A percentile compares a stretch with the other conserved stretches of the same genome.
These are phyloP conservation scores for Anthophora plumipes DNA, from an alignment of 2,888 invertebrate genomes.

Conservation along the genomic window DNA sequence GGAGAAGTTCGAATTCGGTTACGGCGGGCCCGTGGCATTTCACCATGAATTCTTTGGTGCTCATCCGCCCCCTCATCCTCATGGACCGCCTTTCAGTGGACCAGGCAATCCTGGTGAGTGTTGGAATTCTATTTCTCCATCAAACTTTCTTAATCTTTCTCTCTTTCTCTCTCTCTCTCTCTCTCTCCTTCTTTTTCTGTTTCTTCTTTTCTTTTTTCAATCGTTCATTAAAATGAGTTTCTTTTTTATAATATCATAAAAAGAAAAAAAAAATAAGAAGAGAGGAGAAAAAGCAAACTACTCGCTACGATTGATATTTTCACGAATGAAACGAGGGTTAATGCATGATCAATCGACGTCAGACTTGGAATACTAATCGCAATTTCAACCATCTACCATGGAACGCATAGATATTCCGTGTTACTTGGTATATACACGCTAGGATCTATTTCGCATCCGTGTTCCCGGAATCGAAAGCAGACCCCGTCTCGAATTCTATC, in stretches of 20 bases:
- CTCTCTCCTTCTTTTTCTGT: not conserved
- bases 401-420: not conserved
- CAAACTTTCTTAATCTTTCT: not conserved
- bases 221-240: not conserved
- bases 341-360: not conserved
- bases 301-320: not conserved
- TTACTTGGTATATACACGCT: too few species aligned
- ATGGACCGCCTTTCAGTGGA: slow-evolving; percentile 87
- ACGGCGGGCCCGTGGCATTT: slow-evolving; percentile 93
- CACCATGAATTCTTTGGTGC: slow-evolving; percentile 93
- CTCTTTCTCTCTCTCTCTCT: not conserved
- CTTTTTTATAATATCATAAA: too few species aligned
- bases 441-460: too few species aligned
- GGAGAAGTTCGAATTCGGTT: slow-evolving; percentile 96
- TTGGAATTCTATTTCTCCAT: slow-evolving; percentile 3
- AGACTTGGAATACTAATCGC: not conserved
- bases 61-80: slow-evolving; percentile 89
- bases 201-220: too few species aligned
- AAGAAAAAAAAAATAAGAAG: too few species aligned
- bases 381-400: not conserved
- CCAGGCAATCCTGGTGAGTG: slow-evolving; percentile 83
- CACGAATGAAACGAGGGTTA: too few species aligned
- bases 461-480: slow-evolving; percentile 19
- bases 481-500: slow-evolving; percentile 28
- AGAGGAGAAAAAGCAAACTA: not conserved